Base-by-base conservation (phyloP, 2,888 invertebrate species). In the Dynastes hyllus region DNA sequence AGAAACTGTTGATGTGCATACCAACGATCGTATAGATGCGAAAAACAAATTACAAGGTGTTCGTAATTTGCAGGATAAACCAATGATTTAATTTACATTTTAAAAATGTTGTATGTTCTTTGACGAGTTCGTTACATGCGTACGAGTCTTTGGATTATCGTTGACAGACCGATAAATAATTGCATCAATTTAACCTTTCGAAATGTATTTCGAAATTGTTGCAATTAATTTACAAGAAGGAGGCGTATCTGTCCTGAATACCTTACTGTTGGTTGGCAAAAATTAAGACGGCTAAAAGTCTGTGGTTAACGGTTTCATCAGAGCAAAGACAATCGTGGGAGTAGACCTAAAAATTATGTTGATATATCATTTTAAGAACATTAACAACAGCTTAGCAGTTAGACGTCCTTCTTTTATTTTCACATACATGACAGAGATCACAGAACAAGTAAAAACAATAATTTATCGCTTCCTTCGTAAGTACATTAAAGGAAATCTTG, bases 271-370 rank as follows among this genome's bases (percentile, higher is more conserved):
- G 55, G 61, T 75, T 75, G 32, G 73, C 73, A 50, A 75, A 73
- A 75, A 61, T 75, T 75, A 75, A 75, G 61, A 63, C 45, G 27
- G 61, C 27, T 27, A 45, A 75, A 70, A 61, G 61, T 29, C 61
- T 63, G 73, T 50, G 63, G 73, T 50, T 75, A 75, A 75, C 73
- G 73, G 73, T 75, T 75, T 61, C 73, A 61, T 75, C 61, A 75
- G 61, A 75, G 16, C 27, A 45, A 75, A 75, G 73, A 75, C 63
- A 75, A 75, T 75, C 73, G 73, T 75, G 73, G 73, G 73, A 75
- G 73, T 75, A 75, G 29, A 75, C 73, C 73, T 75, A 75, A 45
- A 75, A 75, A 75, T 75, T 61, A 61, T 13, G 40, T 40, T 55
- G 58, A 71, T 55, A 71, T 37, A 55, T 58, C 29, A 32, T 53